A percentile compares a stretch with the other conserved stretches of the same genome.
These are phyloP conservation scores for Eutrigla gurnardus DNA, from an alignment of 2,797 vertebrate genomes.

Conservation along the genomic window DNA sequence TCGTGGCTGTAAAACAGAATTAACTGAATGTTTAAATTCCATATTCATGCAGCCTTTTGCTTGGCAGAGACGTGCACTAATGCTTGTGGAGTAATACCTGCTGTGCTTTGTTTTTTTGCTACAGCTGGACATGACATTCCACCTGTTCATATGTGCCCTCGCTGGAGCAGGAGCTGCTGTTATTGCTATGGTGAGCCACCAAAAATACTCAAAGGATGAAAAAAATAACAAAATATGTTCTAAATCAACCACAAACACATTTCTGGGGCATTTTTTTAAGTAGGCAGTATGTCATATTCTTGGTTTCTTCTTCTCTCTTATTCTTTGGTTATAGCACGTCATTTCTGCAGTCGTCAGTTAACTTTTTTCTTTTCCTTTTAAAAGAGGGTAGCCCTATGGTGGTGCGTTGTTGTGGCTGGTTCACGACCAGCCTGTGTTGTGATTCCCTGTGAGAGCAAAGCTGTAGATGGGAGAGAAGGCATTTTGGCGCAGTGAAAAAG, in stretches of 20 bases:
- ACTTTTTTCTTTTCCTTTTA: neutral
- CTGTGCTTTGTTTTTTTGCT: slow-evolving; percentile 44
- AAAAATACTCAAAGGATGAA: neutral
- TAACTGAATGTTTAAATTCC: neutral
- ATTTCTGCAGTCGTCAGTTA: neutral
- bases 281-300: neutral
- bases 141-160: slow-evolving; percentile 97
- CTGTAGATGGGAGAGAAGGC: slow-evolving; percentile 60
- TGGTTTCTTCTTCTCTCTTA: too few relatives aligned
- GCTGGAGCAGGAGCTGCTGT: slow-evolving; percentile 97
- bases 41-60: neutral
- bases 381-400: neutral
- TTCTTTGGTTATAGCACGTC: neutral
- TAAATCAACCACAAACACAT: neutral
- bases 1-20: neutral
- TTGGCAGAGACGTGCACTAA: neutral
- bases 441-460: slow-evolving; percentile 55
- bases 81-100: neutral
- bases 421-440: neutral
- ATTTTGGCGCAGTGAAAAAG: slow-evolving; percentile 79
- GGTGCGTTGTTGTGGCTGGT: slow-evolving; percentile 40
- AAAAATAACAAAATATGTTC: neutral
- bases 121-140: slow-evolving; percentile 98
- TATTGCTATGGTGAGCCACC: slow-evolving; percentile 94
- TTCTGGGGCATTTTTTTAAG: neutral